Evolutionary conservation across 2,113 vertebrate genomes (phyloP), one percentile per base, ranked within the genome.

Genomic region (Marmota flaviventris): DNA sequence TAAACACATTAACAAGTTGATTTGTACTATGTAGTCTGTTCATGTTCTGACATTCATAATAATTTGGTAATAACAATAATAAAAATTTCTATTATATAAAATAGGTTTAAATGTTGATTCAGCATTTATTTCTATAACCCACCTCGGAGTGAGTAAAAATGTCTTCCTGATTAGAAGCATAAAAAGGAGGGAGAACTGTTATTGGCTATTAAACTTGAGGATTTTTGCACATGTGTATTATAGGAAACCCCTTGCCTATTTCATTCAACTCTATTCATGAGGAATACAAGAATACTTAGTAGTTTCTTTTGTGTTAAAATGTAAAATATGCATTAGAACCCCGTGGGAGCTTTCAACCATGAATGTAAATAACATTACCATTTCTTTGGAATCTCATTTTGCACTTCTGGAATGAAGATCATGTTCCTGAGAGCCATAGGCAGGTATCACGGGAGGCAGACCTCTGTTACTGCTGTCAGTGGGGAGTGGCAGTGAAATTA

Each of bases 191-290:
- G 37, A n/a, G n/a, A 86, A 56, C 0, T 63, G 3, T 18, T 90
- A 17, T 53, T 72, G 45, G 3, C 29, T 75, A 20, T 51, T 82
- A 56, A 82, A 58, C 37, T 73, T 86, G 61, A 84, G 53, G 63
- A 29, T 7, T 87, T 90, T 79, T 88, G 25, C 34, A 96, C 93
- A 39, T 17, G 53, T 94, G 7, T 24, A 17, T 91, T 82, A 69
- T 37, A 72, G 27, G 20, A 94, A 91, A 83, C 4, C 7, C 37
- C 34, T 81, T 24, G 29, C 10, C 8, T 45, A 42, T 69, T 69
- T 88, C 24, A 42, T 2, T 75, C 56, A 83, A 27, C 8, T 29
- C 20, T 37, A 45, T 85, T 51, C 56, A 29, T n/a, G 34, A 95
- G 48, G 73, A 85, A 83, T 63, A 42, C 16, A 45, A 61, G 67